Percentiles rank a stretch among this genome's conserved stretches.
phyloP scores from a whole-genome alignment of 1,140 invertebrate species.

The Drosophila hydei region DNA sequence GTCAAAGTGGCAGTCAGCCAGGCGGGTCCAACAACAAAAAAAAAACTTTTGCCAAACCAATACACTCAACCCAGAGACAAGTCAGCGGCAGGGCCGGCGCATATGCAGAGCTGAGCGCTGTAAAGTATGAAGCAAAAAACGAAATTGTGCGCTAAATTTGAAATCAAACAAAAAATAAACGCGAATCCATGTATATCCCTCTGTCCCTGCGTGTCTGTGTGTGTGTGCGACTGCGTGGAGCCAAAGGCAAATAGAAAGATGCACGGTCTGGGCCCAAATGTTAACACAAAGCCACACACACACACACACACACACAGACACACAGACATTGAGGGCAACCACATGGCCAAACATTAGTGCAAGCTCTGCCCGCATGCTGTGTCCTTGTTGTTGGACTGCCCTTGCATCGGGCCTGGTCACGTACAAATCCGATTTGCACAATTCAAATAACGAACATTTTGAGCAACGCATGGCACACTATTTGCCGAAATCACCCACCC shows the following conservation, averaged over 20 bases:
- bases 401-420: slow-evolving; percentile 46
- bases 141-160: slow-evolving; percentile 77
- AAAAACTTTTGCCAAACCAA: slow-evolving; percentile 73
- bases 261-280: slow-evolving; percentile 60
- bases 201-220: not conserved
- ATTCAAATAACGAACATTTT: slow-evolving; percentile 75
- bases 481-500: slow-evolving; percentile 59
- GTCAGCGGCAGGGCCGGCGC: slow-evolving; percentile 1
- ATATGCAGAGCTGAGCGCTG: slow-evolving; percentile 15
- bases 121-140: slow-evolving; percentile 62
- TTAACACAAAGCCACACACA: slow-evolving; percentile 63
- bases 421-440: slow-evolving; percentile 80
- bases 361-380: slow-evolving; percentile 32
- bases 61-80: slow-evolving; percentile 35
- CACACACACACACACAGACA: slow-evolving; percentile 43
- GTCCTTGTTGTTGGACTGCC: not conserved
- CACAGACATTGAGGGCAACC: slow-evolving; percentile 42
- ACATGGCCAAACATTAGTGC: slow-evolving; percentile 76
- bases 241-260: slow-evolving; percentile 74
- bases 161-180: slow-evolving; percentile 80
- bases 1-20: slow-evolving; percentile 80
- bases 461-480: slow-evolving; percentile 59
- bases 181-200: slow-evolving; percentile 24
- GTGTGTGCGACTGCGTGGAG: slow-evolving; percentile 67
- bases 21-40: slow-evolving; percentile 41